Percentiles rank a stretch among this genome's conserved stretches.
phyloP scores from a whole-genome alignment of 64 coral and sea anemone genomes.

The Porites lutea region DNA sequence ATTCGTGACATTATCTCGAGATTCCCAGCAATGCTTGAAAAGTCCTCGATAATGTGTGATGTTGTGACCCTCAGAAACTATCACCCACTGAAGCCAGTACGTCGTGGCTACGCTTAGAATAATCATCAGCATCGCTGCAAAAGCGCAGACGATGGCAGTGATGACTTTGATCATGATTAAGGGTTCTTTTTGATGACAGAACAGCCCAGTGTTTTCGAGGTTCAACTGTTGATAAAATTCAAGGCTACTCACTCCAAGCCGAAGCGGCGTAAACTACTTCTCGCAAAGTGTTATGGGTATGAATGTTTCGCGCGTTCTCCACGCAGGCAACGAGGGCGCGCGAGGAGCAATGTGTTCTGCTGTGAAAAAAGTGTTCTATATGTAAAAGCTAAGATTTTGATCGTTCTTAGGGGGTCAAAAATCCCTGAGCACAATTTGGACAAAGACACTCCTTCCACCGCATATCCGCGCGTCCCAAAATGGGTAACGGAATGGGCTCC shows the following conservation, averaged over 20 bases:
- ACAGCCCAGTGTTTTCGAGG: not conserved
- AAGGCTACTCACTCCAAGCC: not conserved
- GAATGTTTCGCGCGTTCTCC: not conserved
- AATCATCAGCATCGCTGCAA: slow-evolving; percentile 70
- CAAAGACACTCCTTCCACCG: no score
- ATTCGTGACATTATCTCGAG: slow-evolving; percentile 55
- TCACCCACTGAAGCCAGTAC: slow-evolving; percentile 72
- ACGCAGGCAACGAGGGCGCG: not conserved
- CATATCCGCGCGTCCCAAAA: no score
- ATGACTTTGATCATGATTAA: slow-evolving; percentile 79
- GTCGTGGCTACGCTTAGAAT: slow-evolving; percentile 67
- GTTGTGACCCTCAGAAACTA: slow-evolving; percentile 44
- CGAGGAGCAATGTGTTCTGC: no score
- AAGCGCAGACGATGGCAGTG: slow-evolving; percentile 57
- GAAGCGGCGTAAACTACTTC: not conserved
- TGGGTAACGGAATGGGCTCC: no score
- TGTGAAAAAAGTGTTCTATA: no score
- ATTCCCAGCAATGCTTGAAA: slow-evolving; percentile 60
- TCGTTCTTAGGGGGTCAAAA: no score
- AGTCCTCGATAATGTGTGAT: slow-evolving; percentile 67
- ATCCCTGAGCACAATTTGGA: no score
- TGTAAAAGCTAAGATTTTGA: no score
- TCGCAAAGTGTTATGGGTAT: slow-evolving; percentile 24
- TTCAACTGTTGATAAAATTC: not conserved
- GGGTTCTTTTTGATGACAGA: not conserved